Evolutionary conservation across 1,140 invertebrate species (phyloP).

Genomic region (Acromyrmex charruanus): DNA sequence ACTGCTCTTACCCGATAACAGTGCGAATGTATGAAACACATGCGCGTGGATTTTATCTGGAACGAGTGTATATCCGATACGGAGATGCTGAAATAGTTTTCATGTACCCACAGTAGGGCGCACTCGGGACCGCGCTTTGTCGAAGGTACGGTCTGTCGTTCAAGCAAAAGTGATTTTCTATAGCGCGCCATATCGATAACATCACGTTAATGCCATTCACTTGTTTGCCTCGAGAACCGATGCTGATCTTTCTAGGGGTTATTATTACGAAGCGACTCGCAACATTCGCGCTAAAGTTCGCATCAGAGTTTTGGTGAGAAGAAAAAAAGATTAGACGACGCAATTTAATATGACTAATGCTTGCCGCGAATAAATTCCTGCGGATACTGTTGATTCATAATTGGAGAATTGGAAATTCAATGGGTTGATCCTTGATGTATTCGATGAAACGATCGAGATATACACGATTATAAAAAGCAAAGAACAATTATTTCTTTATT

Average conservation of each 20-base stretch:
- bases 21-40: conserved; percentile 32
- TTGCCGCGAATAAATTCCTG: background rate
- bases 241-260: conserved; percentile 79
- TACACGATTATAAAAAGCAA: background rate
- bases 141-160: conserved; percentile 46
- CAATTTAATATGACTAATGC: background rate
- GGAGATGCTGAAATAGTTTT: conserved; percentile 80
- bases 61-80: conserved; percentile 31
- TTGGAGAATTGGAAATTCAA: background rate
- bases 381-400: background rate
- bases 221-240: conserved; percentile 78
- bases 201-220: conserved; percentile 83
- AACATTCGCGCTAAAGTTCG: conserved; percentile 44
- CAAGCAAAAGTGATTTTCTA: conserved; percentile 82
- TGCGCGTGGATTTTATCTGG: background rate
- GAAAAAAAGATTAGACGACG: conserved; percentile 4
- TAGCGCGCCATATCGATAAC: conserved; percentile 77
- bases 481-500: background rate
- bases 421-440: background rate
- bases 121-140: conserved; percentile 50
- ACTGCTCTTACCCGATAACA: conserved; percentile 40
- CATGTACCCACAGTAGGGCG: conserved; percentile 77
- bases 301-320: conserved; percentile 2
- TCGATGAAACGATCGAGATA: background rate
- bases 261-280: conserved; percentile 59